These are phyloP conservation scores for Drosophila ohnishii DNA, from an alignment of 1,140 invertebrate species.

Conservation along the genomic window DNA sequence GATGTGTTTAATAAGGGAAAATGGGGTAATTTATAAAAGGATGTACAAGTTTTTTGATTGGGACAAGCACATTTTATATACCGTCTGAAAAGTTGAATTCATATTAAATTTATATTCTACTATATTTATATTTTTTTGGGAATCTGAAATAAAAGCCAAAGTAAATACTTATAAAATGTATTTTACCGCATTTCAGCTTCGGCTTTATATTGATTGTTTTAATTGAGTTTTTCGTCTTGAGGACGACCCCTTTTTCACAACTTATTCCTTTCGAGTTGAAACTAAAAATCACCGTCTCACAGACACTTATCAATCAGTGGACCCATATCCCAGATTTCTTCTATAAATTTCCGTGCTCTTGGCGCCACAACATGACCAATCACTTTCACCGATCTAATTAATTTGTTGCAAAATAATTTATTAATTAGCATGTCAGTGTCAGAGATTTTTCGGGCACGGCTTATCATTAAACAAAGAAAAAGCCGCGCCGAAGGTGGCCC, in stretches of 20 bases:
- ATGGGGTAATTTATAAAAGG: background rate
- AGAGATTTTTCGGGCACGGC: slow-evolving; percentile 51
- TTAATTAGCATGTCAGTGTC: slow-evolving; percentile 73
- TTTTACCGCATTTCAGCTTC: background rate
- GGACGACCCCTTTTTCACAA: background rate
- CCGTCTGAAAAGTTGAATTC: no score
- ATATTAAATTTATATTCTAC: no score
- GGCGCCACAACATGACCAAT: slow-evolving; percentile 48
- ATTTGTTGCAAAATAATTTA: slow-evolving; percentile 76
- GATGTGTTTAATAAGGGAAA: background rate
- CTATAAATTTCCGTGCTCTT: slow-evolving; percentile 6
- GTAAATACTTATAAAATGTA: no score
- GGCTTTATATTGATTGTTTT: background rate
- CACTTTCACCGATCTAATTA: slow-evolving; percentile 64
- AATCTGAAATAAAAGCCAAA: no score
- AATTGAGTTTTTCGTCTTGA: no score
- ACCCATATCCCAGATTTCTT: background rate
- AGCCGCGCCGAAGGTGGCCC: slow-evolving; percentile 6
- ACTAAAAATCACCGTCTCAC: background rate
- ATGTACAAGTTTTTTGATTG: background rate
- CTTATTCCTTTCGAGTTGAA: background rate
- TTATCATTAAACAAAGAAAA: slow-evolving; percentile 51
- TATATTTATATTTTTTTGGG: no score
- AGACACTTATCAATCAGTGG: slow-evolving; percentile 18
- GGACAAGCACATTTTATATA: background rate